Evolutionary conservation across 2,113 vertebrate species (phyloP).

Genomic region (Heloderma charlesbogerti): DNA sequence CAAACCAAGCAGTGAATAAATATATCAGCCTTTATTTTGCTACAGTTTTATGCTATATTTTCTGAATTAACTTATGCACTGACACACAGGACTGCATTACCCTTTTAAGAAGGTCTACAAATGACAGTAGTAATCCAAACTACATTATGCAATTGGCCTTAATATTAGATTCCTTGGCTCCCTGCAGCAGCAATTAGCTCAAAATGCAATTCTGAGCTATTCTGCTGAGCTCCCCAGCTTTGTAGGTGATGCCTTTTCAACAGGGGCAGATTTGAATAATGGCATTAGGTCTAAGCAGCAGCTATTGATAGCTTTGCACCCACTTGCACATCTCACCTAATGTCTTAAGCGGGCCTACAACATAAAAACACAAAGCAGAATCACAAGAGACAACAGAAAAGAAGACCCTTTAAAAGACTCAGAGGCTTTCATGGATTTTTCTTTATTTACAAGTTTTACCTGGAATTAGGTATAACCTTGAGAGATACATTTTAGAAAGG

Average conservation of each 20-base stretch:
- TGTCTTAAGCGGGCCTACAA: conserved; percentile 8
- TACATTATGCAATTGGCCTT: background rate
- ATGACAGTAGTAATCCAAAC: background rate
- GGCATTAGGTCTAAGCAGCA: conserved; percentile 27
- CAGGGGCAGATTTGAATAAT: conserved; percentile 41
- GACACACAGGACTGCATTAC: conserved; percentile 33
- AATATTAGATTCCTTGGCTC: conserved; percentile 22
- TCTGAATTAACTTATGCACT: background rate
- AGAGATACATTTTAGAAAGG: background rate
- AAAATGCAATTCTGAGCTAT: conserved; percentile 15
- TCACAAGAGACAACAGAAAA: background rate
- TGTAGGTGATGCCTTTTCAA: conserved; percentile 26
- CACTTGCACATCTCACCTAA: conserved; percentile 1
- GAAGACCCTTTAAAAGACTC: background rate
- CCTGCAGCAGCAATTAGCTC: background rate
- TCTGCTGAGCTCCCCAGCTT: conserved; percentile 15
- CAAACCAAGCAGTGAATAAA: background rate
- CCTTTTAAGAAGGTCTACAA: conserved; percentile 5
- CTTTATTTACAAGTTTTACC: background rate
- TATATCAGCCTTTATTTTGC: background rate
- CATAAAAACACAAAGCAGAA: background rate
- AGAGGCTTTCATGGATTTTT: background rate
- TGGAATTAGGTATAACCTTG: conserved; percentile 25
- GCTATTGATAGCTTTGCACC: conserved; percentile 32
- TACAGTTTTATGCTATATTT: background rate